These are phyloP conservation scores for Myzus persicae DNA, from an alignment of 1,140 invertebrate genomes.

Conservation along the genomic window DNA sequence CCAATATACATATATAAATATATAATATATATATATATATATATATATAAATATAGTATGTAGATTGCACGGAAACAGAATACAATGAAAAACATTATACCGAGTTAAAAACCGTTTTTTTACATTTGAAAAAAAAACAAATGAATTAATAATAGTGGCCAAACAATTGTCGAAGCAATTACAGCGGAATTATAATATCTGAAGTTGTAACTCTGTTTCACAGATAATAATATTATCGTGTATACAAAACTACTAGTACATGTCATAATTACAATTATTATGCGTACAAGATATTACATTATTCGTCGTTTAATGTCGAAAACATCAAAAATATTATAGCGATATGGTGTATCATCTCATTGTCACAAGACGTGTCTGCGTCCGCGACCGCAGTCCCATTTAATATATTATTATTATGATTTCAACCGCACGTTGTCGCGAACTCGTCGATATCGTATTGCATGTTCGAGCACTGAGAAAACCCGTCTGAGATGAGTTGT, in stretches of 20 bases:
- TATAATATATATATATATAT: too few species aligned
- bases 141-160: neutral
- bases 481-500: neutral
- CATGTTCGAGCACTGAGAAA: neutral
- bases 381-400: neutral
- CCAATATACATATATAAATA: neutral
- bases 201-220: neutral
- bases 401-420: neutral
- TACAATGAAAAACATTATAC: neutral
- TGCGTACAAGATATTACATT: neutral
- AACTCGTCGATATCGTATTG: conserved; percentile 12
- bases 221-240: too few species aligned
- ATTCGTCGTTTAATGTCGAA: neutral
- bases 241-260: too few species aligned
- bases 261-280: too few species aligned
- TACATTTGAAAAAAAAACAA: neutral
- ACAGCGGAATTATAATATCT: neutral
- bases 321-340: neutral
- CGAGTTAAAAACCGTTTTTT: neutral
- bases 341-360: neutral
- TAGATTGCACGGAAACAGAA: too few species aligned
- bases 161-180: conserved; percentile 18
- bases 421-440: neutral
- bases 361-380: neutral
- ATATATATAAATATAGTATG: too few species aligned